Conservation (phyloP, 2,888 invertebrate species). For the Itoplectis maculator region DNA sequence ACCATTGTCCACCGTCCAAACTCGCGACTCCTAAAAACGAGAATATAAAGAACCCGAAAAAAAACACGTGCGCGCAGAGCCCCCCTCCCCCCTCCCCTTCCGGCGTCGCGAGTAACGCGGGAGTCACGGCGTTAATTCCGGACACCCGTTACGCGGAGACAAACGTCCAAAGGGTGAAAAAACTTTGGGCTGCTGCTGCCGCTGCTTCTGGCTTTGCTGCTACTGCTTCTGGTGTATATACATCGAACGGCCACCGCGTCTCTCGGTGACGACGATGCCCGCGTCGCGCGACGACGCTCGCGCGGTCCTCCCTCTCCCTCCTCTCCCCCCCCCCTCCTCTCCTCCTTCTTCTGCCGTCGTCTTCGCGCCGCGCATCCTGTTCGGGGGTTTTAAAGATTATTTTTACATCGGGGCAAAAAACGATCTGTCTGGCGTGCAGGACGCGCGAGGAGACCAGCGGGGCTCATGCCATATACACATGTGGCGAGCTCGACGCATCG, state of each 20-base stretch:
- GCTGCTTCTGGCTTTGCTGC: slow-evolving; percentile 7
- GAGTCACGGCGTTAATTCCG: slow-evolving; percentile 78
- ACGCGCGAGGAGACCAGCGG: slow-evolving; percentile 58
- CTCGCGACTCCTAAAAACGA: no score
- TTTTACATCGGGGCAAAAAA: slow-evolving; percentile 84
- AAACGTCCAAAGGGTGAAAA: slow-evolving; percentile 83
- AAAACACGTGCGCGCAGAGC: slow-evolving; percentile 65
- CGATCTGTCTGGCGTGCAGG: slow-evolving; percentile 83
- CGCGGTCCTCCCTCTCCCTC: slow-evolving; percentile 55
- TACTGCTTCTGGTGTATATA: slow-evolving; percentile 15
- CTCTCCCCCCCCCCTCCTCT: slow-evolving; percentile 54
- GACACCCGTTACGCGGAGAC: slow-evolving; percentile 82
- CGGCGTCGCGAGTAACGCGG: slow-evolving; percentile 21
- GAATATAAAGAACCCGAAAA: background rate
- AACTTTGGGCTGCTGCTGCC: slow-evolving; percentile 63
- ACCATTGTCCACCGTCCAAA: no score
- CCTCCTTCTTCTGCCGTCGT: slow-evolving; percentile 50
- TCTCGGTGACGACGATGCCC: slow-evolving; percentile 80
- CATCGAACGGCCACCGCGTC: slow-evolving; percentile 75
- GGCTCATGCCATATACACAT: slow-evolving; percentile 49
- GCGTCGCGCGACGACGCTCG: slow-evolving; percentile 61
- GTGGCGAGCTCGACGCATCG: slow-evolving; percentile 64
- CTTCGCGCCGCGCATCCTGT: slow-evolving; percentile 81
- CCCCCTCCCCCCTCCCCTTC: slow-evolving; percentile 30
- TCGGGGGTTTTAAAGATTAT: slow-evolving; percentile 84